phyloP scores from a whole-genome alignment of 2,888 invertebrate genomes.

The Mamestra brassicae region DNA sequence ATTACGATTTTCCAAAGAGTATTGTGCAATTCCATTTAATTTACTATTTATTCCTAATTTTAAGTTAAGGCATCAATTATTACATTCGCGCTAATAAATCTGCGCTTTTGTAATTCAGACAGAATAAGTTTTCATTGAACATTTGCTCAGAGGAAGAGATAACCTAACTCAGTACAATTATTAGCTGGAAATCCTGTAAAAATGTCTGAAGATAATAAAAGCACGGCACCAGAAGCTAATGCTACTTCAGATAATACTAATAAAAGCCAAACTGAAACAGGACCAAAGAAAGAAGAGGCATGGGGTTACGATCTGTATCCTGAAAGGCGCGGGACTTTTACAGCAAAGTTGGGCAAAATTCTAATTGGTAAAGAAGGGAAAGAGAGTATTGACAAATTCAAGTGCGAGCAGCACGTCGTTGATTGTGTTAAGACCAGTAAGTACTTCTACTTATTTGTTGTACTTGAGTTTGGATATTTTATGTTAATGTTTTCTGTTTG shows the following conservation, averaged over 20 bases:
- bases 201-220: conserved; percentile 71
- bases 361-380: conserved; percentile 93
- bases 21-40: conserved; percentile 40
- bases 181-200: conserved; percentile 19
- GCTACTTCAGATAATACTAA: conserved; percentile 50
- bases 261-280: conserved; percentile 46
- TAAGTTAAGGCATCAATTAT: not conserved
- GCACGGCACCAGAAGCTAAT: conserved; percentile 46
- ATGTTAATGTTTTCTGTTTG: conserved; percentile 6
- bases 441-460: conserved; percentile 63
- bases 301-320: conserved; percentile 97
- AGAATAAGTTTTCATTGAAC: conserved; percentile 39
- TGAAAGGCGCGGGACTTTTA: conserved; percentile 93
- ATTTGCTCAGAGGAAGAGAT: conserved; percentile 20
- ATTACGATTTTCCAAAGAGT: conserved; percentile 10
- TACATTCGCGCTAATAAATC: not conserved
- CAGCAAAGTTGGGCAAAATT: conserved; percentile 89
- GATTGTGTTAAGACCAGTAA: conserved; percentile 94
- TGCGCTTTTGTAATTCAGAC: not conserved
- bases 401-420: conserved; percentile 95
- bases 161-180: conserved; percentile 45
- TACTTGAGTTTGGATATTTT: not conserved
- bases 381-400: conserved; percentile 93
- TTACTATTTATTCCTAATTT: not conserved
- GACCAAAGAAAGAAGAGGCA: conserved; percentile 75